Base-by-base conservation (phyloP, 2,113 vertebrate species). In the Heloderma charlesbogerti region DNA sequence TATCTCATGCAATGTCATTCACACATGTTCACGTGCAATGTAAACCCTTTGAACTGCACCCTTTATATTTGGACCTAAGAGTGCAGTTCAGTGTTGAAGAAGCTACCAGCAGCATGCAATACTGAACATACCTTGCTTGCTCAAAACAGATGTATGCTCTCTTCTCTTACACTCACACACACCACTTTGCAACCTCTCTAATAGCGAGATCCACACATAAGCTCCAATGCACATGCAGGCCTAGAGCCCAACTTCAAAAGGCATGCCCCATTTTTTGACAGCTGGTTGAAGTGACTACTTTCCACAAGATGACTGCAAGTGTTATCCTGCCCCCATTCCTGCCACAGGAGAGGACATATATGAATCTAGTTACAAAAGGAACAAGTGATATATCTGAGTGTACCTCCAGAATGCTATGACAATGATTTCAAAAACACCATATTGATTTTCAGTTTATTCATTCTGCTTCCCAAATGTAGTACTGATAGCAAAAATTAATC, bases 381-480 rank as follows among this genome's bases (percentile, higher is more conserved):
- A 1, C 2, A 86, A 45, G 10, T 86, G 75, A 3, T 40, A n/a
- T 3, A 84, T 89, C 79, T 1, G 7, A 91, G 94, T 43, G 91
- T 8, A 87, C 3, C 5, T 84, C 51, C 86, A 86, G 90, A 87
- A 71, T 88, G 78, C 48, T 86, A 90, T 0, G 13, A 86, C 82
- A 91, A 72, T 48, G 86, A 87, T 88, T 93, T 81, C 67, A 87
- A 51, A 72, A 71, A 88, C 93, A 91, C 74, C 31, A 48, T 37
- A 57, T 0, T 6, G 88, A 40, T n/a, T 75, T 92, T 88, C 88
- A 72, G 15, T 31, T 22, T 60, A 5, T 45, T 95, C 88, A 88
- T 31, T 67, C 80, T 71, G 86, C 37, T 69, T 93, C 92, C 79
- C 63, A 79, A 93, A 67, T 66, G 48, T 4, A 89, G 1, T 13